A percentile compares a stretch with the other conserved stretches of the same genome.
Conservation (phyloP, 2,797 vertebrate genomes). For the Helostoma temminkii region DNA sequence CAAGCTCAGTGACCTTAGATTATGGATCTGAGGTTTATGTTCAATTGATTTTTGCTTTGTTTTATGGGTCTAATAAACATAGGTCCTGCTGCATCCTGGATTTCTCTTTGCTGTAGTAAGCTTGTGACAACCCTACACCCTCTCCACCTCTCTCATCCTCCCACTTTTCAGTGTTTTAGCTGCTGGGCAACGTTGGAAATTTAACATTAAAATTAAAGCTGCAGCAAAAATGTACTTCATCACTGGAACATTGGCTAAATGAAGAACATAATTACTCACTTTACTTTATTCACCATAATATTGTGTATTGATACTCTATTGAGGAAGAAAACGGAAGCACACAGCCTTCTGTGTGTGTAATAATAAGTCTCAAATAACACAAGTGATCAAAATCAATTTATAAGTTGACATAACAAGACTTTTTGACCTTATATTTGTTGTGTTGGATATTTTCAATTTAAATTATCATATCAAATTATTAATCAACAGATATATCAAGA, state of each 20-base stretch:
- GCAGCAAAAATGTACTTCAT: neutral
- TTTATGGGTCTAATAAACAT: conserved; percentile 79
- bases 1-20: conserved; percentile 51
- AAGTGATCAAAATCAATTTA: neutral
- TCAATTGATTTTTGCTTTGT: conserved; percentile 78
- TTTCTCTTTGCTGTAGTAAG: conserved; percentile 40
- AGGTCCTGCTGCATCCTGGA: conserved; percentile 29
- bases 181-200: neutral
- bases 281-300: no score
- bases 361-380: neutral
- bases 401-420: neutral
- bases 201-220: conserved; percentile 7
- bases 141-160: no score
- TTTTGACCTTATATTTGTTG: neutral
- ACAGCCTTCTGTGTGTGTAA: neutral
- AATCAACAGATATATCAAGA: neutral
- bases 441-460: neutral
- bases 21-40: conserved; percentile 71
- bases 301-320: neutral
- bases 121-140: neutral
- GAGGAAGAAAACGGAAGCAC: neutral
- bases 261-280: no score
- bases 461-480: neutral
- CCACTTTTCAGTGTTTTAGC: conserved; percentile 4
- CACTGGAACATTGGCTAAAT: neutral